Evolutionary conservation across 2,888 invertebrate genomes (phyloP).

Genomic region (Lasioglossum villosulum): DNA sequence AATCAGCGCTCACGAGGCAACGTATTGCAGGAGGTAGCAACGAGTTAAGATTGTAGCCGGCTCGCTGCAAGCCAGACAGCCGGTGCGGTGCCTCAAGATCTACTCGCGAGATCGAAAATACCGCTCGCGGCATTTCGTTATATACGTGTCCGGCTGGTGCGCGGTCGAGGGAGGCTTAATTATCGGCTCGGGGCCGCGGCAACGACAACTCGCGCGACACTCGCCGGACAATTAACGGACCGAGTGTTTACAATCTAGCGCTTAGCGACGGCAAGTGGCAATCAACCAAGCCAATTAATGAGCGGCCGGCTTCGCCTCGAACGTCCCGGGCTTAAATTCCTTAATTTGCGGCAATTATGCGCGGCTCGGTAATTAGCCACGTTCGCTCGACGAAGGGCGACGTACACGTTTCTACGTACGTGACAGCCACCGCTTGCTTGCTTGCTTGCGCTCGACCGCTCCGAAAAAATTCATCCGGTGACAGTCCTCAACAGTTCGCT

Average conservation of each 20-base stretch:
- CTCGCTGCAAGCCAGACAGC: slow-evolving; percentile 24
- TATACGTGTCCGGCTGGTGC: slow-evolving; percentile 45
- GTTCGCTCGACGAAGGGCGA: slow-evolving; percentile 47
- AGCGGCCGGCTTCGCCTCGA: slow-evolving; percentile 61
- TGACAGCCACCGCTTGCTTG: slow-evolving; percentile 18
- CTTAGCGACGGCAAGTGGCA: slow-evolving; percentile 75
- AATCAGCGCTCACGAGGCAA: slow-evolving; percentile 20
- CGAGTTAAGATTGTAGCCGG: slow-evolving; percentile 32
- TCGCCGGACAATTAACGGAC: slow-evolving; percentile 76
- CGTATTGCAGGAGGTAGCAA: slow-evolving; percentile 20
- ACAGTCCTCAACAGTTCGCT: background rate
- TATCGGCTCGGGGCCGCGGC: slow-evolving; percentile 63
- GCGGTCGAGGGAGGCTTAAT: slow-evolving; percentile 60
- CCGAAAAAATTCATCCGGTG: background rate
- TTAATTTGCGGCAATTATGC: slow-evolving; percentile 80
- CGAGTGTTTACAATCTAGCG: slow-evolving; percentile 81
- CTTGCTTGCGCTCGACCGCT: background rate
- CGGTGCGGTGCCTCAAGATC: slow-evolving; percentile 40
- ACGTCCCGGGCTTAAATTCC: slow-evolving; percentile 73
- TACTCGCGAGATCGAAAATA: slow-evolving; percentile 53
- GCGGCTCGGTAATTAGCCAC: slow-evolving; percentile 69
- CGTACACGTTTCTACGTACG: slow-evolving; percentile 16
- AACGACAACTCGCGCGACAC: slow-evolving; percentile 69
- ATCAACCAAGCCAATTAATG: slow-evolving; percentile 79
- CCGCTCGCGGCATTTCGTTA: slow-evolving; percentile 63